A percentile compares a stretch with the other conserved stretches of the same genome.
Evolutionary conservation across 2,797 vertebrate genomes (phyloP).

Genomic region (Tangara arthus): DNA sequence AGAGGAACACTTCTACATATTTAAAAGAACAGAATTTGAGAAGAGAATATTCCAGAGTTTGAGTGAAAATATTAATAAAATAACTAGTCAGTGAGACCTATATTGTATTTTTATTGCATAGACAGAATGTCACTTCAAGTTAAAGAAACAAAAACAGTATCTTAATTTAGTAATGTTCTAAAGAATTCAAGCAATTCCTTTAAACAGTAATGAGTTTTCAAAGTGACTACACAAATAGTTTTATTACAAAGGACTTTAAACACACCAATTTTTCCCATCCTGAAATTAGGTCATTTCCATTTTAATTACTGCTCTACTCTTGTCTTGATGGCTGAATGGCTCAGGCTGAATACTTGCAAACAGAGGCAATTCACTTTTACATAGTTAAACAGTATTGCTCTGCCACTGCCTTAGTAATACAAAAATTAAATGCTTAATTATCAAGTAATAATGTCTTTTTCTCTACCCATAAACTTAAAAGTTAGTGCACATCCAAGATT

Average conservation of each 20-base stretch:
- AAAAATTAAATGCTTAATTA: background rate
- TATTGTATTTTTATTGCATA: background rate
- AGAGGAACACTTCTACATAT: background rate
- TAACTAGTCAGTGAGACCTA: background rate
- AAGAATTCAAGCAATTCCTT: background rate
- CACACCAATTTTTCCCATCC: background rate
- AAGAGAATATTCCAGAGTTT: background rate
- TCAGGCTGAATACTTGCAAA: background rate
- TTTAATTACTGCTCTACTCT: background rate
- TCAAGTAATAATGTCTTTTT: background rate
- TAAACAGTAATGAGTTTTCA: background rate
- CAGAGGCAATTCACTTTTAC: background rate
- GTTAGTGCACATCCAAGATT: background rate
- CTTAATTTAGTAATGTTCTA: background rate
- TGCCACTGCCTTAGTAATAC: background rate
- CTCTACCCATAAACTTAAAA: background rate
- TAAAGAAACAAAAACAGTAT: background rate
- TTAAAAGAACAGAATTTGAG: background rate
- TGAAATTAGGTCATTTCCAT: background rate
- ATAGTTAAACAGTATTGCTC: background rate
- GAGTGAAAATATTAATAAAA: background rate
- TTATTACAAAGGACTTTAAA: background rate
- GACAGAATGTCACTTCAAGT: background rate
- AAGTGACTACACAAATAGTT: background rate
- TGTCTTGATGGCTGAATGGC: background rate